A percentile compares a stretch with the other conserved stretches of the same genome.
Conservation (phyloP, 1,140 invertebrate species). For the Drosophila elegans region DNA sequence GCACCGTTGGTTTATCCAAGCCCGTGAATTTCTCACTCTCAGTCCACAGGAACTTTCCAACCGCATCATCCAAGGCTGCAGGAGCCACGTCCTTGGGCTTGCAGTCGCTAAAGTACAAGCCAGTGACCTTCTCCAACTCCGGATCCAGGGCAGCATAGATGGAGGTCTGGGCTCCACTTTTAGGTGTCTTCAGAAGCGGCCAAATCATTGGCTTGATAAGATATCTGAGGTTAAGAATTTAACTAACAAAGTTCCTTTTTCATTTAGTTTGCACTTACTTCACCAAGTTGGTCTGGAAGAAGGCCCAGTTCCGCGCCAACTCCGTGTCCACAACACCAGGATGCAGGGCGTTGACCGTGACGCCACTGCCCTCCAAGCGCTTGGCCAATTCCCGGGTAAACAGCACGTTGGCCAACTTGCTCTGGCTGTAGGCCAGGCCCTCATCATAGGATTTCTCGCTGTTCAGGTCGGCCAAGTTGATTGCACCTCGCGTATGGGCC, state of each 20-base stretch:
- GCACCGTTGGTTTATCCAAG: background rate
- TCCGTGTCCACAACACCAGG: constrained; percentile 95
- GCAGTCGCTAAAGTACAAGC: constrained; percentile 92
- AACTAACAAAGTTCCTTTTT: background rate
- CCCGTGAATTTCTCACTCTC: constrained; percentile 89
- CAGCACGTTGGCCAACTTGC: constrained; percentile 95
- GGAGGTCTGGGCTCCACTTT: constrained; percentile 90
- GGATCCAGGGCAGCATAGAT: constrained; percentile 91
- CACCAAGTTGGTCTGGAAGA: constrained; percentile 69
- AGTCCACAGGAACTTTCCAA: constrained; percentile 90
- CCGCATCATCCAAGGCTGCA: constrained; percentile 87
- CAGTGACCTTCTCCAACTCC: constrained; percentile 87
- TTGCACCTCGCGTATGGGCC: constrained; percentile 89
- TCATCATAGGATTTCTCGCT: constrained; percentile 89
- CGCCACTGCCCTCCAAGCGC: constrained; percentile 89
- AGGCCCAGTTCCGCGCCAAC: constrained; percentile 89
- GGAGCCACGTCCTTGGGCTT: constrained; percentile 86
- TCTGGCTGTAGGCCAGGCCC: constrained; percentile 91
- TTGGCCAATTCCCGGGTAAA: constrained; percentile 93
- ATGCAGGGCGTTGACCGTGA: constrained; percentile 94
- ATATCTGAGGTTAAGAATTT: constrained; percentile 71
- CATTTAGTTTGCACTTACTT: constrained; percentile 38
- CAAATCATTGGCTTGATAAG: constrained; percentile 91
- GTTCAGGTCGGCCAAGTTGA: constrained; percentile 92
- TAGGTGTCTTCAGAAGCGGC: constrained; percentile 90